These are phyloP conservation scores for Idaea biselata DNA, from an alignment of 2,888 invertebrate genomes.

Conservation along the genomic window DNA sequence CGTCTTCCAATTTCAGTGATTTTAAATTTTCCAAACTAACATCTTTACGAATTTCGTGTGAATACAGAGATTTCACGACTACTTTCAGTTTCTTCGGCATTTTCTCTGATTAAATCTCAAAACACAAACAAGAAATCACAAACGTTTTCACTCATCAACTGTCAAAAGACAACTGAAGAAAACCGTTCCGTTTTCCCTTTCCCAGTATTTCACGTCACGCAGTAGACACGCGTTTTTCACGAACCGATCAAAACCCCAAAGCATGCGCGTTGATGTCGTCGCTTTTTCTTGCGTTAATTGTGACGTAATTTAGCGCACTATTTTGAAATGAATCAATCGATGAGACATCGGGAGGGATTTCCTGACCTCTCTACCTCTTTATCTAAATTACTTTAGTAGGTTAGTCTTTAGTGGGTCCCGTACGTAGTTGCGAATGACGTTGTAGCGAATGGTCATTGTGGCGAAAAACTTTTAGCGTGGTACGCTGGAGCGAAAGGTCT, in stretches of 20 bases:
- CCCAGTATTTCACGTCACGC: conserved; percentile 43
- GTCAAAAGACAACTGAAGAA: conserved; percentile 43
- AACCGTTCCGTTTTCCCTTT: conserved; percentile 7
- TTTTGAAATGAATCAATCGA: not conserved
- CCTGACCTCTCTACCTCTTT: no score
- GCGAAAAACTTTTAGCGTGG: no score
- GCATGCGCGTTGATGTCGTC: conserved; percentile 26
- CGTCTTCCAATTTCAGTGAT: conserved; percentile 73
- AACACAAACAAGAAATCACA: conserved; percentile 22
- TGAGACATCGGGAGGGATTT: no score
- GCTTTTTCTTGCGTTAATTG: conserved; percentile 23
- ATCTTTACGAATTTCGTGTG: conserved; percentile 76
- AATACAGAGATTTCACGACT: conserved; percentile 72
- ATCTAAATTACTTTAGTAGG: no score
- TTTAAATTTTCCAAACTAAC: conserved; percentile 69
- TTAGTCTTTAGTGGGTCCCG: no score
- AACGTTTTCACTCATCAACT: conserved; percentile 22
- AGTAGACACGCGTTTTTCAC: conserved; percentile 50
- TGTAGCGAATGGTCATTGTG: no score
- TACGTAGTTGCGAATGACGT: no score
- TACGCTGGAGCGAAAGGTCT: no score
- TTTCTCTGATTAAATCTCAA: conserved; percentile 30
- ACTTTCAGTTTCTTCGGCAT: conserved; percentile 79
- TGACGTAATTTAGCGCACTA: conserved; percentile 29
- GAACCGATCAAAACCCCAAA: conserved; percentile 23